A percentile compares a stretch with the other conserved stretches of the same genome.
These are phyloP conservation scores for Drosophila baimaii DNA, from an alignment of 1,140 invertebrate genomes.

Conservation along the genomic window DNA sequence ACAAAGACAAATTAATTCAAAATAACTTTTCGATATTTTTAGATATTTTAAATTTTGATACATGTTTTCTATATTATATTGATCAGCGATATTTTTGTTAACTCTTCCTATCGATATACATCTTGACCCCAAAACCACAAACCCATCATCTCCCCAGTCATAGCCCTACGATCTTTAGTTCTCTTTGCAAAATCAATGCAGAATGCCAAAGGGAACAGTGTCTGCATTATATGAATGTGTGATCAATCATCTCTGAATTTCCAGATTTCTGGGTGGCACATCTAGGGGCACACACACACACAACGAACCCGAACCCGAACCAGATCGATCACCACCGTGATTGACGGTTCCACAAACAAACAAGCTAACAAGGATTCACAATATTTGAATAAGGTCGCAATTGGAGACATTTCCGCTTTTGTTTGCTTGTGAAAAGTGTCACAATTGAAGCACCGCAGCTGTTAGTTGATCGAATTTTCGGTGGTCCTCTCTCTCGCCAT, in stretches of 20 bases:
- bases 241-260: slow-evolving; percentile 48
- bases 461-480: slow-evolving; percentile 56
- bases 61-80: too few species aligned
- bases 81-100: too few species aligned
- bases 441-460: slow-evolving; percentile 62
- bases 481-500: slow-evolving; percentile 22
- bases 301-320: slow-evolving; percentile 6
- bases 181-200: slow-evolving; percentile 15
- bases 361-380: slow-evolving; percentile 50
- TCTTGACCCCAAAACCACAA: too few species aligned
- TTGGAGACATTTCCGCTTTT: slow-evolving; percentile 53
- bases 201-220: slow-evolving; percentile 27
- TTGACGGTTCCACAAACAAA: slow-evolving; percentile 58
- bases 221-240: slow-evolving; percentile 23
- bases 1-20: too few species aligned
- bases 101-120: too few species aligned
- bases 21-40: too few species aligned
- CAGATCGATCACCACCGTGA: slow-evolving; percentile 58
- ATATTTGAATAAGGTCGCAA: slow-evolving; percentile 56
- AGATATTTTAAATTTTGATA: too few species aligned
- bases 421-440: slow-evolving; percentile 46
- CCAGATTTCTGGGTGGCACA: slow-evolving; percentile 32
- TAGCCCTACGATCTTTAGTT: background rate
- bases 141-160: background rate
- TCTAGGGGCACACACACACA: slow-evolving; percentile 12